Percentiles rank a stretch among this genome's conserved stretches.
Conservation (phyloP, 1,140 invertebrate species). For the Lucilia sericata region DNA sequence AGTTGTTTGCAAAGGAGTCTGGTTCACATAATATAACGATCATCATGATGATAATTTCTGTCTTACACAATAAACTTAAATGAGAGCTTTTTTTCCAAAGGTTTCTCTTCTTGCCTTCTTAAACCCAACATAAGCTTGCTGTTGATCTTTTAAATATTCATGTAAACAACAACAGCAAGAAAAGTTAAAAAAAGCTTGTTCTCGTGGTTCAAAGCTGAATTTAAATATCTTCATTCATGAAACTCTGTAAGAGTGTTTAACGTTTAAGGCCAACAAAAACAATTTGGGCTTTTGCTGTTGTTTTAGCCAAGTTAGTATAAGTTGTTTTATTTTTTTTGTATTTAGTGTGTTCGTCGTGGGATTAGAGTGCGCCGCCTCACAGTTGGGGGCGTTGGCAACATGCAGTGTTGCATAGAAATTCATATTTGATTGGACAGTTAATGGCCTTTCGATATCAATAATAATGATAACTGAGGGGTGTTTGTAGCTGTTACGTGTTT, state of each 20-base stretch:
- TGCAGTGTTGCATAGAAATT: constrained; percentile 55
- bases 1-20: not conserved
- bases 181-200: not conserved
- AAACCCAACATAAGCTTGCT: too few species aligned
- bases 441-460: constrained; percentile 47
- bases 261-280: not conserved
- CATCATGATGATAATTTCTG: too few species aligned
- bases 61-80: too few species aligned
- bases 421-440: constrained; percentile 51
- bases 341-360: constrained; percentile 17
- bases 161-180: too few species aligned
- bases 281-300: not conserved
- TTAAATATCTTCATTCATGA: constrained; percentile 43
- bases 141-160: too few species aligned
- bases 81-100: too few species aligned
- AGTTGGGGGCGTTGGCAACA: constrained; percentile 65
- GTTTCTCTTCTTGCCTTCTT: too few species aligned
- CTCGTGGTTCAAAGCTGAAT: not conserved
- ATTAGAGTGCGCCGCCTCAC: constrained; percentile 66
- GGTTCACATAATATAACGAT: too few species aligned
- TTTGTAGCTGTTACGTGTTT: constrained; percentile 21
- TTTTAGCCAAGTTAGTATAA: not conserved
- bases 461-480: constrained; percentile 43
- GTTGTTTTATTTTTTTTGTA: not conserved
- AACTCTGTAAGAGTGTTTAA: not conserved